Percentiles rank a stretch among this genome's conserved stretches.
Evolutionary conservation across 2,113 vertebrate species (phyloP).

Genomic region (Rhizomys pruinosus): DNA sequence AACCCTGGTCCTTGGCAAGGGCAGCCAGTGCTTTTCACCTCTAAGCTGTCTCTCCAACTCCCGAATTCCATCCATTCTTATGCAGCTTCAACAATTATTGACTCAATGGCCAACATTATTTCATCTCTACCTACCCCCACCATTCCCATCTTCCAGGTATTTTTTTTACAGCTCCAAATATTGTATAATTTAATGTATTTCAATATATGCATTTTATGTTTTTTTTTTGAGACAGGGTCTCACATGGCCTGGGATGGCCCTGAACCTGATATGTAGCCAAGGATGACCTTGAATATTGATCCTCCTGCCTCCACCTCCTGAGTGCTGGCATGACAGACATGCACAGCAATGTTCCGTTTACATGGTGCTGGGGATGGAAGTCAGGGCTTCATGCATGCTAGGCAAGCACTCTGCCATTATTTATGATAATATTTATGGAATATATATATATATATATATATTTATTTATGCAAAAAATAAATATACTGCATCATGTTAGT

Average conservation of each 20-base stretch:
- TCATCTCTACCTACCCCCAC: background rate
- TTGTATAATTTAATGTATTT: background rate
- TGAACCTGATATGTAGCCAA: background rate
- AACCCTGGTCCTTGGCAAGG: too few species aligned
- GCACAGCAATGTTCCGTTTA: background rate
- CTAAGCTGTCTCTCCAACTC: too few species aligned
- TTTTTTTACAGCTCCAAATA: background rate
- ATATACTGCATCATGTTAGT: background rate
- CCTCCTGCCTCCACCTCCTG: background rate
- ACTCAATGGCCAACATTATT: background rate
- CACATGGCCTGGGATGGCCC: background rate
- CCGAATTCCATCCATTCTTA: background rate
- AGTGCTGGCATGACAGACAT: background rate
- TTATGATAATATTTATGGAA: too few species aligned
- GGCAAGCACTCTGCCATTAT: background rate
- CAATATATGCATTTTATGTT: background rate
- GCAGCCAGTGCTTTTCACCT: too few species aligned
- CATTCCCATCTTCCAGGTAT: background rate
- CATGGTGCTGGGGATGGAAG: background rate
- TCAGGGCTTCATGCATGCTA: background rate
- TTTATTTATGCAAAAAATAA: slow-evolving; percentile 45
- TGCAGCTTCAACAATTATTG: background rate
- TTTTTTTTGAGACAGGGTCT: too few species aligned
- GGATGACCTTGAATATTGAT: background rate
- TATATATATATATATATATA: too few species aligned